A percentile compares a stretch with the other conserved stretches of the same genome.
These are phyloP conservation scores for Thyatira batis DNA, from an alignment of 2,888 invertebrate genomes.

Conservation along the genomic window DNA sequence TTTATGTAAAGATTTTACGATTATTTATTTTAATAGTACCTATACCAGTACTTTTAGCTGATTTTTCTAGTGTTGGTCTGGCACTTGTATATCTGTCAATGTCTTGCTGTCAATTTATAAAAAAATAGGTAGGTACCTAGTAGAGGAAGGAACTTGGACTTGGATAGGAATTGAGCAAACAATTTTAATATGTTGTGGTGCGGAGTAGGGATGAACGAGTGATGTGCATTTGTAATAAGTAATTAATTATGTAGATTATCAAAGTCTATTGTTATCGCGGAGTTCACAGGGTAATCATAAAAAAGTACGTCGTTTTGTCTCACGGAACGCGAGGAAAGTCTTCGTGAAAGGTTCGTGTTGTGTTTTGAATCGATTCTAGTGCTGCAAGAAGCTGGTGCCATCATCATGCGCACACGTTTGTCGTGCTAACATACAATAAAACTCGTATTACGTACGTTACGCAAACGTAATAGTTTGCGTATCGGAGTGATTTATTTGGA, in stretches of 20 bases:
- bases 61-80: too few relatives aligned
- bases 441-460: conserved; percentile 31
- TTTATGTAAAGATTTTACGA: too few relatives aligned
- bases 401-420: conserved; percentile 31
- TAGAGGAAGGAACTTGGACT: neutral
- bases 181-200: conserved; percentile 36
- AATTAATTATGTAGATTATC: conserved; percentile 71
- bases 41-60: too few relatives aligned
- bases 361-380: conserved; percentile 30
- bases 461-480: conserved; percentile 31
- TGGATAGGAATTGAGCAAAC: neutral
- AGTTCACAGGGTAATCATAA: conserved; percentile 67
- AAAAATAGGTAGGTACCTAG: neutral
- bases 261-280: conserved; percentile 64
- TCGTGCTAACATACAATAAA: conserved; percentile 41
- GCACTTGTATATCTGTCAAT: too few relatives aligned
- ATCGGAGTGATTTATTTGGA: conserved; percentile 33
- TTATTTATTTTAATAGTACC: too few relatives aligned
- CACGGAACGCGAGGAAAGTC: conserved; percentile 74
- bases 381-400: conserved; percentile 17
- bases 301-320: conserved; percentile 57
- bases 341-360: conserved; percentile 49
- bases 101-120: too few relatives aligned
- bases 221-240: conserved; percentile 36
- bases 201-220: conserved; percentile 52